A percentile compares a stretch with the other conserved stretches of the same genome.
Evolutionary conservation across 2,888 invertebrate genomes (phyloP).

Genomic region (Silvanus unidentatus): DNA sequence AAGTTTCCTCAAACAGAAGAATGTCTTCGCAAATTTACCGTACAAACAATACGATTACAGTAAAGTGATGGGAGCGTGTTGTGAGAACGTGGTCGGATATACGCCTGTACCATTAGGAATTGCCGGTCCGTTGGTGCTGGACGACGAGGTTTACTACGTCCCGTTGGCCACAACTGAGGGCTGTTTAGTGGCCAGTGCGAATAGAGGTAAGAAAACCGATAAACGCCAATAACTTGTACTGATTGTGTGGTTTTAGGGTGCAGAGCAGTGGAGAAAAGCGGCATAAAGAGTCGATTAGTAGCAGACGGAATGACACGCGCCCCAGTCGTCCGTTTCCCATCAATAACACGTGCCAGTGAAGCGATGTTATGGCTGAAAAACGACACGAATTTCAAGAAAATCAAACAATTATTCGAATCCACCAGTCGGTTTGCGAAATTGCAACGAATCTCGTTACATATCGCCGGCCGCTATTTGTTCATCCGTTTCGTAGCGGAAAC

Average conservation of each 20-base stretch:
- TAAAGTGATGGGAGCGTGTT: conserved; percentile 79
- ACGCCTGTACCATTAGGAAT: conserved; percentile 92
- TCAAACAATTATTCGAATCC: conserved; percentile 82
- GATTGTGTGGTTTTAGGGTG: conserved; percentile 75
- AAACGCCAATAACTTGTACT: too few relatives aligned
- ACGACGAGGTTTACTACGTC: conserved; percentile 72
- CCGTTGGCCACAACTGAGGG: conserved; percentile 99
- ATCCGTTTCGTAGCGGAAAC: conserved; percentile 57
- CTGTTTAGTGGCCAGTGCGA: conserved; percentile 92
- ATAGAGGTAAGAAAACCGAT: conserved; percentile 53
- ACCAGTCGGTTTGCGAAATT: conserved; percentile 87
- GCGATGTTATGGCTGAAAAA: conserved; percentile 77
- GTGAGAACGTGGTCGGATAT: conserved; percentile 96
- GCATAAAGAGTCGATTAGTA: conserved; percentile 76
- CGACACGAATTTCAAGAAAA: conserved; percentile 64
- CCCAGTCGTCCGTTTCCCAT: conserved; percentile 82
- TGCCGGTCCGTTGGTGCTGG: conserved; percentile 84
- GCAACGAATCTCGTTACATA: conserved; percentile 69
- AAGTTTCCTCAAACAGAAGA: conserved; percentile 49
- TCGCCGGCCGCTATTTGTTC: conserved; percentile 82
- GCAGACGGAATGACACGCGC: conserved; percentile 95
- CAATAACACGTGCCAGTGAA: conserved; percentile 65
- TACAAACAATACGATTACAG: conserved; percentile 81
- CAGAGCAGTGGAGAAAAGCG: conserved; percentile 72
- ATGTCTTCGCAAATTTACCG: conserved; percentile 60